phyloP scores from a whole-genome alignment of 2,888 invertebrate species.

The Eulithis testata region DNA sequence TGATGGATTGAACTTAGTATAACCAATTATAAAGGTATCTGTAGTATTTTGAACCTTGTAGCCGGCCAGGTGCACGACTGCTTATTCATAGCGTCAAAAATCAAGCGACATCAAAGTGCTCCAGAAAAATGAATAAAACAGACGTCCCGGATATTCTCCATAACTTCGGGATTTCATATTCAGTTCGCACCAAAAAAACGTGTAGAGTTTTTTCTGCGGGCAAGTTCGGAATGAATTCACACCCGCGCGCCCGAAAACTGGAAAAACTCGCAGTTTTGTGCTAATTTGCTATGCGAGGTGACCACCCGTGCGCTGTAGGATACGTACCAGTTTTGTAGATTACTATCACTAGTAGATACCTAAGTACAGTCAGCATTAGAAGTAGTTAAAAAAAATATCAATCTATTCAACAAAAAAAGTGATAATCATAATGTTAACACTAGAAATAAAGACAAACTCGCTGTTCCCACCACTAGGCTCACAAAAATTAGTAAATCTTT shows the following conservation, averaged over 20 bases:
- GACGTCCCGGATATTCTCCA: conserved; percentile 38
- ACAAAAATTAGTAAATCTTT: no score
- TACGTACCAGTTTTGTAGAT: background rate
- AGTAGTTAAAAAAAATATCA: no score
- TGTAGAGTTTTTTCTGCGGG: conserved; percentile 54
- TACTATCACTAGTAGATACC: background rate
- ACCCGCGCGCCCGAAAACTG: conserved; percentile 27
- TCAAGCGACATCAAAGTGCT: conserved; percentile 9
- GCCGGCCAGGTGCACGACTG: no score
- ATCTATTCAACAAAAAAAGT: no score
- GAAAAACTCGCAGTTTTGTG: conserved; percentile 25
- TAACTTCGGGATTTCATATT: conserved; percentile 65
- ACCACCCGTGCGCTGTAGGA: conserved; percentile 16
- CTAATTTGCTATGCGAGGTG: conserved; percentile 26
- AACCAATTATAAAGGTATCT: no score
- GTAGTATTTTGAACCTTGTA: no score
- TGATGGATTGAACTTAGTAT: no score
- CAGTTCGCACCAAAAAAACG: conserved; percentile 59
- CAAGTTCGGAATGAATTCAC: conserved; percentile 69
- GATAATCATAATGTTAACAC: no score
- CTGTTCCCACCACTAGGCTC: no score
- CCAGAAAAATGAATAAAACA: conserved; percentile 38
- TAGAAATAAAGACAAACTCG: no score
- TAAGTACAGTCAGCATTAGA: no score
- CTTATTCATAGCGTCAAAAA: conserved; percentile 8